phyloP scores from a whole-genome alignment of 2,888 invertebrate species.

The Drosophila lutescens region DNA sequence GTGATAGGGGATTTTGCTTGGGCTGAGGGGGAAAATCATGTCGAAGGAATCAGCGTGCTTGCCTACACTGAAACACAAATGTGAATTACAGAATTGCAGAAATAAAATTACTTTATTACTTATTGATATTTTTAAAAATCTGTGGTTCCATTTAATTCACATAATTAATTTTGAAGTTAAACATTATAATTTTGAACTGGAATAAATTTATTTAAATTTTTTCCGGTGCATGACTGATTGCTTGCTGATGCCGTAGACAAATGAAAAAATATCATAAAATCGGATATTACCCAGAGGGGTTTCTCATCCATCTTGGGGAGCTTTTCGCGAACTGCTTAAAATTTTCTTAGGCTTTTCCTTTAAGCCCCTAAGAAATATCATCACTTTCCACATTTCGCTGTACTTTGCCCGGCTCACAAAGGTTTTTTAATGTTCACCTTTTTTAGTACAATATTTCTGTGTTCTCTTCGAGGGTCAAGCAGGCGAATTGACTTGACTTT shows the following conservation, averaged over 20 bases:
- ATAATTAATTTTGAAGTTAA: background rate
- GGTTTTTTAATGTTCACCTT: constrained; percentile 61
- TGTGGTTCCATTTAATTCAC: background rate
- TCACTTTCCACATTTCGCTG: constrained; percentile 7
- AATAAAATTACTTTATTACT: too few relatives aligned
- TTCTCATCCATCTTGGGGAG: constrained; percentile 27
- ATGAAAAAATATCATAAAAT: background rate
- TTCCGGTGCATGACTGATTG: constrained; percentile 3
- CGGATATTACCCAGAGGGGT: constrained; percentile 20
- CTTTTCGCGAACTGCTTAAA: constrained; percentile 25
- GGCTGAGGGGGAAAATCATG: background rate
- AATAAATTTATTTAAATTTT: background rate
- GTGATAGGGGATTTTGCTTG: constrained; percentile 35
- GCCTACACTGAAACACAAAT: constrained; percentile 4
- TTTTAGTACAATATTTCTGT: constrained; percentile 43
- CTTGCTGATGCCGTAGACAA: background rate
- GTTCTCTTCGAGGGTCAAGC: constrained; percentile 55
- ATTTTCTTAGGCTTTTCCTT: constrained; percentile 13
- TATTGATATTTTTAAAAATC: background rate
- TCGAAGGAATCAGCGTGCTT: background rate
- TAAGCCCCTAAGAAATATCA: constrained; percentile 25
- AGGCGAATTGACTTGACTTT: constrained; percentile 67
- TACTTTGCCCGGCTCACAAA: constrained; percentile 6
- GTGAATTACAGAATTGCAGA: too few relatives aligned
- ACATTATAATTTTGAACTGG: too few relatives aligned